A percentile compares a stretch with the other conserved stretches of the same genome.
phyloP scores from a whole-genome alignment of 2,113 vertebrate species.

The Megaceryle torquata region DNA sequence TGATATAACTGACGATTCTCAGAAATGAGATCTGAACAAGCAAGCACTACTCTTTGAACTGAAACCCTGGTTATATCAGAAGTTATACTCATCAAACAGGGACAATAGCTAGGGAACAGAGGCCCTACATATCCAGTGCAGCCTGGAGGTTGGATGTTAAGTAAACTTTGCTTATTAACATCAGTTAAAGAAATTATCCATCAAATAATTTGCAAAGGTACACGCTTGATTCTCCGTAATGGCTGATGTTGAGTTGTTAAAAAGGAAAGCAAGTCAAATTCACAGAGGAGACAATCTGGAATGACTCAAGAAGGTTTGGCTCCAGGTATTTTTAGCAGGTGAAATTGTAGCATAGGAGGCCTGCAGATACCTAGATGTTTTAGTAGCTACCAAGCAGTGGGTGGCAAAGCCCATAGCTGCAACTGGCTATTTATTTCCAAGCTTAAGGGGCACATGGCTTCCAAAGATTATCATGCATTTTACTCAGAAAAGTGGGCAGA shows the following conservation, averaged over 20 bases:
- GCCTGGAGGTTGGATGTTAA: neutral
- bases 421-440: neutral
- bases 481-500: neutral
- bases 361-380: neutral
- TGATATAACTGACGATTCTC: neutral
- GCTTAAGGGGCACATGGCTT: fast-evolving
- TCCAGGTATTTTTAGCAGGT: neutral
- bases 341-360: fast-evolving
- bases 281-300: neutral
- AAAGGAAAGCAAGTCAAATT: neutral
- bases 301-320: neutral
- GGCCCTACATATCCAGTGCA: fast-evolving
- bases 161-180: neutral
- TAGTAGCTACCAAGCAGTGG: neutral
- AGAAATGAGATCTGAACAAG: neutral
- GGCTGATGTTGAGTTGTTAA: neutral
- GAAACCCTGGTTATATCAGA: neutral
- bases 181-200: neutral
- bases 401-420: neutral
- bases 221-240: neutral
- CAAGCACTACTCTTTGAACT: neutral
- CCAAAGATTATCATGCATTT: neutral
- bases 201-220: neutral
- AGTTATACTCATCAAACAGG: neutral
- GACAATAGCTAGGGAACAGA: neutral